A percentile compares a stretch with the other conserved stretches of the same genome.
Evolutionary conservation across 2,888 invertebrate species (phyloP).

Genomic region (Deladenus siricidicola): DNA sequence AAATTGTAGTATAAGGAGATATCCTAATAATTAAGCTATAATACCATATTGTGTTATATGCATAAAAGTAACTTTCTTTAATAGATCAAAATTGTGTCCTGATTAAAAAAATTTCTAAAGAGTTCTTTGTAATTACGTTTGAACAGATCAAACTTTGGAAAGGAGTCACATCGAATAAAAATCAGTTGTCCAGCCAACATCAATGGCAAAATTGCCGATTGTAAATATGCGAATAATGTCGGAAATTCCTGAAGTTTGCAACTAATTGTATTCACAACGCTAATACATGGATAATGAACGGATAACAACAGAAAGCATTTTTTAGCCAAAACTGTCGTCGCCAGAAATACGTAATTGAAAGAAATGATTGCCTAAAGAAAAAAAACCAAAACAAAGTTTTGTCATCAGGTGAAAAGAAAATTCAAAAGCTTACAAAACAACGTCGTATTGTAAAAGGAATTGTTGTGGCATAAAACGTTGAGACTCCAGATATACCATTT

Average conservation of each 20-base stretch:
- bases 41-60: no score
- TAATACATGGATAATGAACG: slow-evolving; percentile 21
- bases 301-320: slow-evolving; percentile 24
- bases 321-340: slow-evolving; percentile 22
- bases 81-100: no score
- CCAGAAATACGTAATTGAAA: slow-evolving; percentile 23
- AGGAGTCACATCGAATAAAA: background rate
- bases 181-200: slow-evolving; percentile 13
- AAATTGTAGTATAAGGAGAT: no score
- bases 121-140: no score
- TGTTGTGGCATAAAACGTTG: slow-evolving; percentile 14
- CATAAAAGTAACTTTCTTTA: no score
- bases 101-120: no score
- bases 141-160: background rate
- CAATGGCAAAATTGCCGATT: slow-evolving; percentile 16
- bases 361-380: slow-evolving; percentile 17
- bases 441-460: slow-evolving; percentile 18
- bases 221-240: slow-evolving; percentile 20
- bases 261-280: slow-evolving; percentile 18
- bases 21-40: no score
- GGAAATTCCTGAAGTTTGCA: slow-evolving; percentile 31
- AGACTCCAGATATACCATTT: slow-evolving; percentile 16
- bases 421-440: slow-evolving; percentile 10
- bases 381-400: no score
- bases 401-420: background rate